Conservation (phyloP, 2,797 vertebrate species). For the Sebastiscus tertius region DNA sequence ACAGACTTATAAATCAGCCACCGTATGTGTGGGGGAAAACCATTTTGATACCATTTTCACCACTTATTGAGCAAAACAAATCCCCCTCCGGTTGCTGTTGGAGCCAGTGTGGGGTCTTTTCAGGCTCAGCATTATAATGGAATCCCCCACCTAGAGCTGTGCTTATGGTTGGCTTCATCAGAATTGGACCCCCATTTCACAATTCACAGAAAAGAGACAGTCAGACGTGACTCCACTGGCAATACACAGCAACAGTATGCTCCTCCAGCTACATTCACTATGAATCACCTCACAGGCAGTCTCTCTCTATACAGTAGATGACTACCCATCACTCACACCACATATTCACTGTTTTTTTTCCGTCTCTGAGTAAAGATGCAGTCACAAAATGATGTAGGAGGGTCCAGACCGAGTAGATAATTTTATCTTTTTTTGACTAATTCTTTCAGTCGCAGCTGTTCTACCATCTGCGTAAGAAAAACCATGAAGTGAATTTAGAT, state of each 20-base stretch:
- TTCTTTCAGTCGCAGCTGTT: constrained; percentile 46
- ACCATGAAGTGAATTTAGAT: constrained; percentile 4
- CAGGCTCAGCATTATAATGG: constrained; percentile 42
- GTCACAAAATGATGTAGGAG: constrained; percentile 16
- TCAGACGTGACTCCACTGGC: constrained; percentile 67
- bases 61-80: constrained; percentile 62
- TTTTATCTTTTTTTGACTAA: background rate
- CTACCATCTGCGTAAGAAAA: constrained; percentile 37
- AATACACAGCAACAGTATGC: constrained; percentile 48
- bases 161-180: constrained; percentile 51
- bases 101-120: constrained; percentile 43
- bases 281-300: constrained; percentile 13
- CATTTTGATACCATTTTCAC: constrained; percentile 58
- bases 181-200: constrained; percentile 54
- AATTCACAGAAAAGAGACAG: constrained; percentile 50
- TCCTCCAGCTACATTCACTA: constrained; percentile 49
- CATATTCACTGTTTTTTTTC: constrained; percentile 6
- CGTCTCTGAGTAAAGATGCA: constrained; percentile 5
- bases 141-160: constrained; percentile 40
- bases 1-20: constrained; percentile 57
- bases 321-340: constrained; percentile 29
- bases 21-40: background rate
- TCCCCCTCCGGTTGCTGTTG: constrained; percentile 42
- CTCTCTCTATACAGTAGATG: background rate
- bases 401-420: constrained; percentile 4